Conservation (phyloP, 2,113 vertebrate species). For the Rhizomys pruinosus region DNA sequence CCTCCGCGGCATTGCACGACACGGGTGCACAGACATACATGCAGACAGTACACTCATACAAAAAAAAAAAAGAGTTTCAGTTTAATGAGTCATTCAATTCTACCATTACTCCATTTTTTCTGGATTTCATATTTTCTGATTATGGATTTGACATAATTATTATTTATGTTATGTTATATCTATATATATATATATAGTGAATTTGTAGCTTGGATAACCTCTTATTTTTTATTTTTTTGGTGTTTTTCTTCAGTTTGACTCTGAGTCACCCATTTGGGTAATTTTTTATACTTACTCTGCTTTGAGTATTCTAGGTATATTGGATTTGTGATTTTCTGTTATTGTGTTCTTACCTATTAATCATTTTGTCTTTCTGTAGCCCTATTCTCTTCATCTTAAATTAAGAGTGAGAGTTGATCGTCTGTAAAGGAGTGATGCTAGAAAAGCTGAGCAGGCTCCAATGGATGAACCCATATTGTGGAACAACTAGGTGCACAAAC, state of each 20-base stretch:
- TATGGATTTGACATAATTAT: background rate
- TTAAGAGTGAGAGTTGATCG: too few relatives aligned
- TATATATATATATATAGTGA: too few relatives aligned
- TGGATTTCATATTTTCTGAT: background rate
- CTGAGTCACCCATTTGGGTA: background rate
- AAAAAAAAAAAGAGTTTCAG: too few relatives aligned
- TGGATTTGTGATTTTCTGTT: background rate
- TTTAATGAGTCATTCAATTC: background rate
- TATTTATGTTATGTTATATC: background rate
- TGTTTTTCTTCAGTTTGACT: background rate
- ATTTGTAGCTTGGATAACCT: background rate
- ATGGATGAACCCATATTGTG: too few relatives aligned
- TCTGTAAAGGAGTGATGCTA: too few relatives aligned
- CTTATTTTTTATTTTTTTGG: background rate
- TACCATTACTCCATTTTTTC: background rate
- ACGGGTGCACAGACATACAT: too few relatives aligned
- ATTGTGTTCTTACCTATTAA: background rate
- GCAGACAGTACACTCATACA: too few relatives aligned
- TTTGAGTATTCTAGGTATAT: background rate
- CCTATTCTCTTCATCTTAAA: background rate
- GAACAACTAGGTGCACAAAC: too few relatives aligned
- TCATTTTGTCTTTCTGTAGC: background rate
- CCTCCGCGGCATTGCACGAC: too few relatives aligned
- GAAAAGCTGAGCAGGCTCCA: too few relatives aligned
- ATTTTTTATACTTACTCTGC: background rate